Evolutionary conservation across 2,888 invertebrate genomes (phyloP).

Genomic region (Corbicula japonica): DNA sequence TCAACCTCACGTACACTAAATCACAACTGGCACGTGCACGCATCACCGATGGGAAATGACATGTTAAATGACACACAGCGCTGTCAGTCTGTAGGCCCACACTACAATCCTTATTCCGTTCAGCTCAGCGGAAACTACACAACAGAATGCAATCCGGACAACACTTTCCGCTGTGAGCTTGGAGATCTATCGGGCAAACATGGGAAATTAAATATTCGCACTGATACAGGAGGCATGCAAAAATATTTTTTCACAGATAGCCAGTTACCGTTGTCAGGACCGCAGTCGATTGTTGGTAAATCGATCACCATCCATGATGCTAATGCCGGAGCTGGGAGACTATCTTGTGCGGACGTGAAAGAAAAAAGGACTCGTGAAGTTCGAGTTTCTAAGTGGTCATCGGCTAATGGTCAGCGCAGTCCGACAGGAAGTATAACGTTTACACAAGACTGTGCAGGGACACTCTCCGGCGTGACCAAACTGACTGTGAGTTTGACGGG

Average conservation of each 20-base stretch:
- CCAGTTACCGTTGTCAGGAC: conserved; percentile 92
- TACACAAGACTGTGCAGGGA: conserved; percentile 50
- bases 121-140: conserved; percentile 70
- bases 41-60: conserved; percentile 92
- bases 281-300: conserved; percentile 91
- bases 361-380: conserved; percentile 48
- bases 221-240: conserved; percentile 27
- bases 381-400: conserved; percentile 53
- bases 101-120: conserved; percentile 92
- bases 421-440: conserved; percentile 67
- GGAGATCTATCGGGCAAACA: conserved; percentile 90
- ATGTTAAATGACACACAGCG: conserved; percentile 88
- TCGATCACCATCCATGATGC: conserved; percentile 96
- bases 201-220: conserved; percentile 80
- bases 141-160: conserved; percentile 83
- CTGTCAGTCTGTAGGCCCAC: conserved; percentile 90
- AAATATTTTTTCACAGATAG: conserved; percentile 90
- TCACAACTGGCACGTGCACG: conserved; percentile 94
- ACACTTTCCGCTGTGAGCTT: conserved; percentile 95
- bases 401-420: conserved; percentile 33
- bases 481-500: conserved; percentile 88
- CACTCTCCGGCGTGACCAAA: conserved; percentile 56
- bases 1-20: conserved; percentile 87
- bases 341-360: conserved; percentile 91
- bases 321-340: conserved; percentile 90